A percentile compares a stretch with the other conserved stretches of the same genome.
These are phyloP conservation scores for Harpagoxenus sublaevis DNA, from an alignment of 2,888 invertebrate species.

Conservation along the genomic window DNA sequence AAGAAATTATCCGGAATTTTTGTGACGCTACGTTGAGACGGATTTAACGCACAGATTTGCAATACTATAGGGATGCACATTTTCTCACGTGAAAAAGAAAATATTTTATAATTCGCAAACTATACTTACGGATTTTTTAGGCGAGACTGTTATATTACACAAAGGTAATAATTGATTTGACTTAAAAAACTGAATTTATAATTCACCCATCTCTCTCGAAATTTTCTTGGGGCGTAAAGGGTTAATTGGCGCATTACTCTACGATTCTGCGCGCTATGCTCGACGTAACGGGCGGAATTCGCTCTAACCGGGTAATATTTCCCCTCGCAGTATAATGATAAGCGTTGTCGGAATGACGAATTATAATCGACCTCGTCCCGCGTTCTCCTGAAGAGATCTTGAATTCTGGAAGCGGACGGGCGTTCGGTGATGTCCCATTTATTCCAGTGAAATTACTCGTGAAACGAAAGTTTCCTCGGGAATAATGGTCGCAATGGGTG, in stretches of 20 bases:
- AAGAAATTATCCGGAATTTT: conserved; percentile 15
- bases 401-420: conserved; percentile 36
- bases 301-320: conserved; percentile 38
- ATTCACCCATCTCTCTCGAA: conserved; percentile 1
- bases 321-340: conserved; percentile 61
- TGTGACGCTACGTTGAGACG: neutral
- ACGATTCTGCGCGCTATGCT: conserved; percentile 47
- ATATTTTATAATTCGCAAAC: neutral
- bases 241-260: conserved; percentile 61
- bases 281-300: conserved; percentile 48
- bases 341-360: conserved; percentile 58
- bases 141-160: neutral
- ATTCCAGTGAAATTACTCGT: conserved; percentile 64
- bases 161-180: conserved; percentile 1
- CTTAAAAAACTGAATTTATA: conserved; percentile 14
- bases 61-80: neutral
- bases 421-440: conserved; percentile 62
- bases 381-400: conserved; percentile 37
- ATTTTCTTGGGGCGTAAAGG: conserved; percentile 24
- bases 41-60: neutral
- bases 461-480: conserved; percentile 57
- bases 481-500: conserved; percentile 46
- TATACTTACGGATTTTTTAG: neutral
- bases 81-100: neutral
- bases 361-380: conserved; percentile 57